These are phyloP conservation scores for Bothrops alternatus DNA, from an alignment of 2,797 vertebrate species.

Conservation along the genomic window DNA sequence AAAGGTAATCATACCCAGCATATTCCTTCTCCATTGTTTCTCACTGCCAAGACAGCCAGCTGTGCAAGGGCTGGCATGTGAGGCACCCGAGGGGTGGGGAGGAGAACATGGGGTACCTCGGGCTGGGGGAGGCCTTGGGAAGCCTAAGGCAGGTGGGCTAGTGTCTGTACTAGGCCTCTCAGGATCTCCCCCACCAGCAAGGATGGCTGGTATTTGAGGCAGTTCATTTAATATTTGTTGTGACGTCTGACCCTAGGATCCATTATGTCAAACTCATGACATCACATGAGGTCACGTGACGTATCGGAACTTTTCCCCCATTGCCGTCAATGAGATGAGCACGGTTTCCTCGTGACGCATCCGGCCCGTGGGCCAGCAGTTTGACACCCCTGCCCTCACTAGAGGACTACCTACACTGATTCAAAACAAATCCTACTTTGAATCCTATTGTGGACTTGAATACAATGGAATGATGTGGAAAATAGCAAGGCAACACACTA, in stretches of 20 bases:
- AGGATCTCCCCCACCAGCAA: background rate
- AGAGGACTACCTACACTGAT: background rate
- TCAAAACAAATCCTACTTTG: background rate
- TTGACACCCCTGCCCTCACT: background rate
- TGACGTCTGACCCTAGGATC: background rate
- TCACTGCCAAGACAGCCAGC: background rate
- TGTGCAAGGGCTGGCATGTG: background rate
- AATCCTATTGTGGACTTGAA: constrained; percentile 80
- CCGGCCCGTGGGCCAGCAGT: too few relatives aligned
- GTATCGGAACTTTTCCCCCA: too few relatives aligned
- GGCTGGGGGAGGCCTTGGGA: background rate
- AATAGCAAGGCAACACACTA: background rate
- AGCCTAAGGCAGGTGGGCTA: background rate
- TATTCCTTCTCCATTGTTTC: background rate
- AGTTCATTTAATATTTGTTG: background rate
- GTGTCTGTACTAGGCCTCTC: background rate
- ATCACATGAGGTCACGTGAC: too few relatives aligned
- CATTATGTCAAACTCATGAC: background rate
- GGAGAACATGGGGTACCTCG: background rate
- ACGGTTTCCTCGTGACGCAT: too few relatives aligned
- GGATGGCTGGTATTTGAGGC: background rate
- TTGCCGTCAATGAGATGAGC: too few relatives aligned
- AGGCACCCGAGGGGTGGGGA: background rate
- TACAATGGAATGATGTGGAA: constrained; percentile 36
- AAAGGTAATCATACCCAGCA: background rate